Percentiles rank a stretch among this genome's conserved stretches.
Evolutionary conservation across 2,113 vertebrate genomes (phyloP).

Genomic region (Platysteira castanea): DNA sequence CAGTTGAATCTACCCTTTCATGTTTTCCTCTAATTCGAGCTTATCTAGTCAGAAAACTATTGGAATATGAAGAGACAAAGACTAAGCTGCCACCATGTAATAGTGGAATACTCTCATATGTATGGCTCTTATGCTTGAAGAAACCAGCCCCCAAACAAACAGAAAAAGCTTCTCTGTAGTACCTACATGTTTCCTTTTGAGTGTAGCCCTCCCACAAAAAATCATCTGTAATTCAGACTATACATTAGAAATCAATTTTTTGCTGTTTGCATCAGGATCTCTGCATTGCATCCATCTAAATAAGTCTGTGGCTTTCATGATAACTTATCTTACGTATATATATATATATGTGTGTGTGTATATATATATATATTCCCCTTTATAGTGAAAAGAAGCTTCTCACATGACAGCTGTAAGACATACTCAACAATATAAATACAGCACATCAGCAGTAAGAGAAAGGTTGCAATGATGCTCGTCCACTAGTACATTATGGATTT

Average conservation of each 20-base stretch:
- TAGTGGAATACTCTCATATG: not conserved
- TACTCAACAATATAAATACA: not conserved
- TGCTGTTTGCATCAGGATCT: not conserved
- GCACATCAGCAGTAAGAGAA: not conserved
- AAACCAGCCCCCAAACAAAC: not conserved
- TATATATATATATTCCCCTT: too few species aligned
- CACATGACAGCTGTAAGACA: not conserved
- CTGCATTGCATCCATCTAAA: not conserved
- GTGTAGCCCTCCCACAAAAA: not conserved
- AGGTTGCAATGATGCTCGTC: accelerated
- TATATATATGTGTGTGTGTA: too few species aligned
- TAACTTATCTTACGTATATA: not conserved
- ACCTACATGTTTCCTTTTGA: not conserved
- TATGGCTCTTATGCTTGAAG: too few species aligned
- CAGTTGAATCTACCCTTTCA: not conserved
- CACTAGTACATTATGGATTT: not conserved
- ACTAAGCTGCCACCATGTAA: not conserved
- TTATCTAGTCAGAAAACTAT: not conserved
- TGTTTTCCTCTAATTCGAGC: not conserved
- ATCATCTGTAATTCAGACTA: not conserved
- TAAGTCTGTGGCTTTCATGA: not conserved
- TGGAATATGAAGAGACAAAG: not conserved
- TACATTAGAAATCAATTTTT: not conserved
- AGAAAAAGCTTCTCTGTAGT: not conserved
- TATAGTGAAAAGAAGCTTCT: not conserved